Percentiles rank a stretch among this genome's conserved stretches.
These are phyloP conservation scores for Sebastes steindachneri DNA, from an alignment of 2,797 vertebrate genomes.

Conservation along the genomic window DNA sequence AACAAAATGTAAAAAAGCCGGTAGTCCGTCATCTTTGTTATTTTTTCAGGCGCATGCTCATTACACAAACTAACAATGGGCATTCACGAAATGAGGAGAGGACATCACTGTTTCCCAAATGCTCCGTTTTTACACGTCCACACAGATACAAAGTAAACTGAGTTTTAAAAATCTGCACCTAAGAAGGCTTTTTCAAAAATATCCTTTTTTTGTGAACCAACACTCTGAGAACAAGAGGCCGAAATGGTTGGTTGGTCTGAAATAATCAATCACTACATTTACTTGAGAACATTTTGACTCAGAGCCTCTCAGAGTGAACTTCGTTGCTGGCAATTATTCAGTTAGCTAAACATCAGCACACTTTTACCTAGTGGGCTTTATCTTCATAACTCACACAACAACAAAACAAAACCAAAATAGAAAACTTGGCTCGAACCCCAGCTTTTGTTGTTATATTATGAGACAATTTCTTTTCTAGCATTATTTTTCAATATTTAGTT, in stretches of 20 bases:
- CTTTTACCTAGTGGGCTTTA: not conserved
- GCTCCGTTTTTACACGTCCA: no score
- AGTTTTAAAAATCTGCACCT: no score
- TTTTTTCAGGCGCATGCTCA: rapidly evolving
- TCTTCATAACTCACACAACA: not conserved
- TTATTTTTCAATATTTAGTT: not conserved
- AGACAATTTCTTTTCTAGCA: slow-evolving; percentile 6
- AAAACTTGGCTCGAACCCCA: not conserved
- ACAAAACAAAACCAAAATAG: not conserved
- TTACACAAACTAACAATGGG: no score
- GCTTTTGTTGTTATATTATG: not conserved
- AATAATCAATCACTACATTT: not conserved
- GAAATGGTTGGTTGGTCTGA: no score
- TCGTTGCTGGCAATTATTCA: not conserved
- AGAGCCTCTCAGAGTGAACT: not conserved
- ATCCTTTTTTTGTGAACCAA: no score
- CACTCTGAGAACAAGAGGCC: no score
- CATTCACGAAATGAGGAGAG: no score
- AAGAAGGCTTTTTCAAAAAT: no score
- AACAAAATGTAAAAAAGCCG: no score
- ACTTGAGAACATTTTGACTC: no score
- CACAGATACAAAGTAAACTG: no score
- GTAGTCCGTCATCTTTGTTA: no score
- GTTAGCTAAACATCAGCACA: not conserved
- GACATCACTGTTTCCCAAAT: rapidly evolving